Evolutionary conservation across 2,797 vertebrate species (phyloP), one percentile per base, ranked within the genome.

Genomic region (Sebastes hubbsi): DNA sequence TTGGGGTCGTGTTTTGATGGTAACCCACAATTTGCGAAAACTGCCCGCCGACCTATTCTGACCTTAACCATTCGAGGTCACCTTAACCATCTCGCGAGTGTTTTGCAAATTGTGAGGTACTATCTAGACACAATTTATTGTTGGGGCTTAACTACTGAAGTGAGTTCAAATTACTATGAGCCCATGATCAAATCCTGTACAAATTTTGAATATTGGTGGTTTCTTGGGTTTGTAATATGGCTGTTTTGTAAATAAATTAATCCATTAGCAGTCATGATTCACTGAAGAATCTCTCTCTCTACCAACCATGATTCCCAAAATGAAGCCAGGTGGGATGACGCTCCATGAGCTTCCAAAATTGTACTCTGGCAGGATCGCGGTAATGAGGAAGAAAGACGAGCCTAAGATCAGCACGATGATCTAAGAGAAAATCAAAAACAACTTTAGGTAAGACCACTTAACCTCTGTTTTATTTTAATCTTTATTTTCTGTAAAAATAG

Each of bases 261-360:
- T 70, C 24, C 36, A 77, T 6, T 13, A 56, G 8, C 12, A 20
- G 36, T 18, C 30, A 30, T 29, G 18, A 66, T 30, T 42, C n/a
- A 25, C 24, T 77, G 20, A 77, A 72, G 4, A 30, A 29, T 32
- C 0, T 65, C 10, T 80, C 10, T 80, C 12, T 65, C 1, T 1
- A 85, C 93, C 14, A 76, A 96, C 95, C 94, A 94, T 16, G 58
- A 16, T 18, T 34, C 91, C 95, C 27, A 91, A 46, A 12, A 92
- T 8, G 46, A 93, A 68, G 2, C 78, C 73, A n/a, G 59, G 52
- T 7, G 64, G 60, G 29, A 36, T 2, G 5, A 11, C 0, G 1
- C 3, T 0, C 22, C 36, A 75, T 0, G 34, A 0, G 16, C 1
- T 1, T 0, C 5, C 0, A 20, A 2, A 0, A 7, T 2, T 0